Base-by-base conservation (phyloP, 2,113 vertebrate species). In the Lampris megalopsis region DNA sequence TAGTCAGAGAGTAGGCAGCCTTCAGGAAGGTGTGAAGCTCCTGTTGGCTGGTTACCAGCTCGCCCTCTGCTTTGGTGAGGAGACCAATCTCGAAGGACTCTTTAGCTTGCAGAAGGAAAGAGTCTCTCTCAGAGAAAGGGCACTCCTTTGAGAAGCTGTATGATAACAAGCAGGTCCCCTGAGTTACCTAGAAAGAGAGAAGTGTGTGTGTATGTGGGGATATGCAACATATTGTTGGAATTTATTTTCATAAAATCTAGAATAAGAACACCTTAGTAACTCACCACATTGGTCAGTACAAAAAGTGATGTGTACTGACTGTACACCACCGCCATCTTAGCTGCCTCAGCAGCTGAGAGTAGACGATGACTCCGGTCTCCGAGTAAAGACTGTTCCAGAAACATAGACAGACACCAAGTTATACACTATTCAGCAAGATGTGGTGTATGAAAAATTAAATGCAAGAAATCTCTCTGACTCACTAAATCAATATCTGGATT, bases 1-100 rank as follows among this genome's bases (percentile, higher is more conserved):
- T 91, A 13, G 92, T 40, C 3, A 99, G 95, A 41, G 95, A 96
- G 68, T 96, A 97, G 3, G 96, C 96, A 0, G 97, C 96, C 83
- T 96, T 97, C 57, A 98, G 82, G 53, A 98, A 95, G 42, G 94
- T 95, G 35, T 98, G 96, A 37, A 99, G 95, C 86, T 97, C 97
- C 89, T 98, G 97, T 80, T 94, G 95, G 77, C 97, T 98, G 9
- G 91, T 88, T 59, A 96, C 80, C 0, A 54, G 65, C 3, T 95
- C 86, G 0, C 78, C 82, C 0, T 88, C 81, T 0, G 81, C 81
- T 88, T 94, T 96, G 53, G 95, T 97, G 50, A 97, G 95, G 35
- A 99, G 94, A 59, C 97, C 96, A 0, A 97, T 94, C 71, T 95
- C 94, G 56, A 99, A 99, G 35, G 98, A 95, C 78, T 97, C 95